Evolutionary conservation across 2,113 vertebrate genomes (phyloP).

Genomic region (Peromyscus maniculatus): DNA sequence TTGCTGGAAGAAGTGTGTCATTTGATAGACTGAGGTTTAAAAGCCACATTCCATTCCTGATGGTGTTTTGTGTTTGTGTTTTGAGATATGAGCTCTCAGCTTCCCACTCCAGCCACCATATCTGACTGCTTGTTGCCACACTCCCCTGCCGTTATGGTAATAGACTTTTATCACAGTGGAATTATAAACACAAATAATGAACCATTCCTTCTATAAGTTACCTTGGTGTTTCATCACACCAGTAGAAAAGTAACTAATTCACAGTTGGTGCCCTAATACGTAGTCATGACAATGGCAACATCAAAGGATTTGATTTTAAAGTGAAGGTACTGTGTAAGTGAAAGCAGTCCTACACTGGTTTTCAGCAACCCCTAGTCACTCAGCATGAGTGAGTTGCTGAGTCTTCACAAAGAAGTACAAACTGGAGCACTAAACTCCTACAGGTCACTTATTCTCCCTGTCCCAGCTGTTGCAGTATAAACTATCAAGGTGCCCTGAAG

Average conservation of each 20-base stretch:
- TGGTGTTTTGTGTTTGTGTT: background rate
- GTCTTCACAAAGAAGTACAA: conserved; percentile 35
- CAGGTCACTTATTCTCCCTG: background rate
- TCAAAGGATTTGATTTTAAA: background rate
- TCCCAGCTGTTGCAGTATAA: conserved; percentile 36
- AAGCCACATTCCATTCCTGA: background rate
- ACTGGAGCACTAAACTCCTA: conserved; percentile 11
- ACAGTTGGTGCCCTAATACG: background rate
- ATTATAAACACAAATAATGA: background rate
- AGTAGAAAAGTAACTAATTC: background rate
- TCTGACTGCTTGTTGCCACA: background rate
- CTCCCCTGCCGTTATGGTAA: background rate
- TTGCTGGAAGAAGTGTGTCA: background rate
- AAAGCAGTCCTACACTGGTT: conserved; percentile 39
- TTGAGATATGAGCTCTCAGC: background rate
- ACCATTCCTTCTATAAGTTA: background rate
- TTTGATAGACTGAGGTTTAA: background rate
- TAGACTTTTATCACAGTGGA: background rate
- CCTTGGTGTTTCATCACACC: background rate
- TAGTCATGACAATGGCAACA: conserved; percentile 36
- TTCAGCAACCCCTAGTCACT: background rate
- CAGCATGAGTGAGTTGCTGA: conserved; percentile 25
- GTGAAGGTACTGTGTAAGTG: background rate
- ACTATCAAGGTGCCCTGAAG: background rate
- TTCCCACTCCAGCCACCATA: background rate